A percentile compares a stretch with the other conserved stretches of the same genome.
These are phyloP conservation scores for Xiphorhynchus erythropygius DNA, from an alignment of 2,797 vertebrate species.

Conservation along the genomic window DNA sequence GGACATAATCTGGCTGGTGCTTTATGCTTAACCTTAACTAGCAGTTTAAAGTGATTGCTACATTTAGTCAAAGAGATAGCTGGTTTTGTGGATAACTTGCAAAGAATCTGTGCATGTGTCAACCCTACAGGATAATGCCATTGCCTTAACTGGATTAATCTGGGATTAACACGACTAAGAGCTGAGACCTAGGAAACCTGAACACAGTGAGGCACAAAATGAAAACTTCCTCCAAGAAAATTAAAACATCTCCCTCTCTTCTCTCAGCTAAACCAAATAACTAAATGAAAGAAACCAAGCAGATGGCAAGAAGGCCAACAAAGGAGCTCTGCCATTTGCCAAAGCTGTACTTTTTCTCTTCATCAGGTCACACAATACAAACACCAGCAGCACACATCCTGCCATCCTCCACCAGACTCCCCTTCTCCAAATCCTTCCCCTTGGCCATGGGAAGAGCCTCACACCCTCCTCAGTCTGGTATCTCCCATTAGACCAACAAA, in stretches of 20 bases:
- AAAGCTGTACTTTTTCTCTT: background rate
- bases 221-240: conserved; percentile 1
- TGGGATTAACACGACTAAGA: background rate
- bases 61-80: background rate
- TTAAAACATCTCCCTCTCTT: background rate
- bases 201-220: background rate
- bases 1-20: background rate
- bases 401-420: background rate
- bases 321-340: background rate
- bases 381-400: background rate
- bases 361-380: background rate
- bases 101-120: background rate
- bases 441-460: background rate
- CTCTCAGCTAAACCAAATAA: background rate
- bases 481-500: background rate
- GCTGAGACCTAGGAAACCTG: background rate
- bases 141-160: background rate
- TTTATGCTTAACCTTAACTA: background rate
- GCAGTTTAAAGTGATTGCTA: background rate
- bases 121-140: background rate
- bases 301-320: background rate
- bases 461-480: background rate
- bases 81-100: background rate
- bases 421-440: background rate
- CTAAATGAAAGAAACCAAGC: background rate